Evolutionary conservation across 1,140 invertebrate species (phyloP).

Genomic region (Nephotettix cincticeps): DNA sequence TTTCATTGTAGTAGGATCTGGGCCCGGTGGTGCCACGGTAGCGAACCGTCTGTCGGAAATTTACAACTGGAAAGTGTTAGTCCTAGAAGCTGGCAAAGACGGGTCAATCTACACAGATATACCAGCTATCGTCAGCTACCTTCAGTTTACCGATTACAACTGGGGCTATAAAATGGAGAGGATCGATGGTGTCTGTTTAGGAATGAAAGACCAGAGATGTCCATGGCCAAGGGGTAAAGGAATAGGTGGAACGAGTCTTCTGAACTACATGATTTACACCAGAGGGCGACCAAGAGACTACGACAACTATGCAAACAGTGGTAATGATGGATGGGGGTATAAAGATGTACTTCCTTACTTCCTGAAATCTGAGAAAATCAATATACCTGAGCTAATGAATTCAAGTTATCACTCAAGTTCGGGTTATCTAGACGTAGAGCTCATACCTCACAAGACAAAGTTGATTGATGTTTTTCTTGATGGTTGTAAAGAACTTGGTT

Average conservation of each 20-base stretch:
- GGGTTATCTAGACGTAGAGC: slow-evolving; percentile 67
- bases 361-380: slow-evolving; percentile 71
- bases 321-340: slow-evolving; percentile 87
- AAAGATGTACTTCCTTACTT: slow-evolving; percentile 80
- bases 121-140: slow-evolving; percentile 59
- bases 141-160: slow-evolving; percentile 57
- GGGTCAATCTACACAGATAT: slow-evolving; percentile 67
- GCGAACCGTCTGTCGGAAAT: slow-evolving; percentile 57
- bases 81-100: slow-evolving; percentile 63
- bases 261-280: slow-evolving; percentile 81
- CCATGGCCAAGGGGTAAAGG: slow-evolving; percentile 40
- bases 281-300: slow-evolving; percentile 69
- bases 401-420: slow-evolving; percentile 62
- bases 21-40: slow-evolving; percentile 57
- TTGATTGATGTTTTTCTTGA: slow-evolving; percentile 53
- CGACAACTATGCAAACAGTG: slow-evolving; percentile 67
- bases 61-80: slow-evolving; percentile 49
- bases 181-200: slow-evolving; percentile 59
- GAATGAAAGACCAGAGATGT: slow-evolving; percentile 35
- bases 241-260: slow-evolving; percentile 72
- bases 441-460: slow-evolving; percentile 60
- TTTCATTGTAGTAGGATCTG: slow-evolving; percentile 53
- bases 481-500: slow-evolving; percentile 56
- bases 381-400: slow-evolving; percentile 44
- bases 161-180: slow-evolving; percentile 69